These are phyloP conservation scores for Sphecodes monilicornis DNA, from an alignment of 2,888 invertebrate species.

Conservation along the genomic window DNA sequence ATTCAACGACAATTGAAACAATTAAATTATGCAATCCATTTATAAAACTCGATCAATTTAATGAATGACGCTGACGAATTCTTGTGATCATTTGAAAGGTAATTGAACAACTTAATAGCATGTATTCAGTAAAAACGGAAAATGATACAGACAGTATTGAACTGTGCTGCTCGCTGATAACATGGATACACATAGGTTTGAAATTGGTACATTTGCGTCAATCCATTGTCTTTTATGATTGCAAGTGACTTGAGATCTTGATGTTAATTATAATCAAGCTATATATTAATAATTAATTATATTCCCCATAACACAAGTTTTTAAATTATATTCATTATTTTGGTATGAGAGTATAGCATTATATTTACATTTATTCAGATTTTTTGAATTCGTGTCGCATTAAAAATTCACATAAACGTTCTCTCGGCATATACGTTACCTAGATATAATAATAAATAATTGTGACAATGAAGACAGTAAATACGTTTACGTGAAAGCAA, in stretches of 20 bases:
- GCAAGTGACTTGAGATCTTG: background rate
- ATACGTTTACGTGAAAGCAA: no score
- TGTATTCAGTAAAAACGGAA: background rate
- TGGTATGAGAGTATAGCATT: no score
- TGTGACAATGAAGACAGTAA: no score
- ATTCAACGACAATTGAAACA: background rate
- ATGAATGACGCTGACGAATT: background rate
- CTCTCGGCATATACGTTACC: no score
- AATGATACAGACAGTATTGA: background rate
- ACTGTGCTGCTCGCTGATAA: background rate
- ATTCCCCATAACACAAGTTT: background rate
- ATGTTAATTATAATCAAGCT: background rate
- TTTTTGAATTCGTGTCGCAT: no score
- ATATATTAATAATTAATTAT: background rate
- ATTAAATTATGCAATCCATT: background rate
- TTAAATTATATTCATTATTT: no score
- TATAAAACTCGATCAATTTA: background rate
- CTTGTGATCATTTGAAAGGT: background rate
- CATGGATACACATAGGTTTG: conserved; percentile 10
- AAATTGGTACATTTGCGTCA: background rate
- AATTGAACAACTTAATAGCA: background rate
- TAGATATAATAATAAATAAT: no score
- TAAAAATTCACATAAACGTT: no score
- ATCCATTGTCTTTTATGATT: background rate
- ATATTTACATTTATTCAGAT: no score